Conservation (phyloP, 2,113 vertebrate genomes). For the Oryzias celebensis region DNA sequence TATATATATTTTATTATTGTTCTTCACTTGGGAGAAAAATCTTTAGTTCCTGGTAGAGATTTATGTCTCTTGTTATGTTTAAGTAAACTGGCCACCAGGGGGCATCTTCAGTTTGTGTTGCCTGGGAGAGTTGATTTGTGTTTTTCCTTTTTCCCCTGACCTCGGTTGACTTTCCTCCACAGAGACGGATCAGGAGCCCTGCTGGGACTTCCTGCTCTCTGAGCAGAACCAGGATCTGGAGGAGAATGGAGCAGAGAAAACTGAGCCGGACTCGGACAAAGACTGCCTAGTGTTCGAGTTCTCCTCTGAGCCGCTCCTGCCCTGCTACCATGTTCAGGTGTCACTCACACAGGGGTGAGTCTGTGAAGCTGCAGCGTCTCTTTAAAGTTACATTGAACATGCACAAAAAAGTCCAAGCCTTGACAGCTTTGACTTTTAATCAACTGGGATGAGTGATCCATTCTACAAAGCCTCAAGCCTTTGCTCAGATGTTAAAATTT, state of each 20-base stretch:
- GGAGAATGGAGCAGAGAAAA: slow-evolving; percentile 77
- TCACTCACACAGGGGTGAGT: slow-evolving; percentile 93
- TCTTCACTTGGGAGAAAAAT: too few relatives aligned
- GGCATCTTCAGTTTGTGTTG: slow-evolving; percentile 26
- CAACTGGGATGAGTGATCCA: too few relatives aligned
- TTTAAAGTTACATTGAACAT: background rate
- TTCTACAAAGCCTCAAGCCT: too few relatives aligned
- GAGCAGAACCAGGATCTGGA: slow-evolving; percentile 81
- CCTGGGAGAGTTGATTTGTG: background rate
- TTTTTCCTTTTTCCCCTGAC: slow-evolving; percentile 12
- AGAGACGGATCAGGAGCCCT: slow-evolving; percentile 89
- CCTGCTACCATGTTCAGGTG: slow-evolving; percentile 95
- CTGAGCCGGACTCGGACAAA: slow-evolving; percentile 81
- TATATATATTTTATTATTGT: background rate
- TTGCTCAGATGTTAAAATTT: too few relatives aligned
- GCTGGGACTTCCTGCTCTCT: slow-evolving; percentile 89
- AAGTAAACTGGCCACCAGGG: slow-evolving; percentile 53
- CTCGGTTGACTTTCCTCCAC: slow-evolving; percentile 35
- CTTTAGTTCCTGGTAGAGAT: too few relatives aligned
- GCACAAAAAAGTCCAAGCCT: background rate
- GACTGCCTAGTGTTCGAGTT: slow-evolving; percentile 93
- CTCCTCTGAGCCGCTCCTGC: slow-evolving; percentile 90
- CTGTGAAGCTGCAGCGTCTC: background rate
- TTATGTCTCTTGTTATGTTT: too few relatives aligned
- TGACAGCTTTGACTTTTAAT: background rate